Base-by-base conservation (phyloP, 2,113 vertebrate genomes). In the Pituophis catenifer region DNA sequence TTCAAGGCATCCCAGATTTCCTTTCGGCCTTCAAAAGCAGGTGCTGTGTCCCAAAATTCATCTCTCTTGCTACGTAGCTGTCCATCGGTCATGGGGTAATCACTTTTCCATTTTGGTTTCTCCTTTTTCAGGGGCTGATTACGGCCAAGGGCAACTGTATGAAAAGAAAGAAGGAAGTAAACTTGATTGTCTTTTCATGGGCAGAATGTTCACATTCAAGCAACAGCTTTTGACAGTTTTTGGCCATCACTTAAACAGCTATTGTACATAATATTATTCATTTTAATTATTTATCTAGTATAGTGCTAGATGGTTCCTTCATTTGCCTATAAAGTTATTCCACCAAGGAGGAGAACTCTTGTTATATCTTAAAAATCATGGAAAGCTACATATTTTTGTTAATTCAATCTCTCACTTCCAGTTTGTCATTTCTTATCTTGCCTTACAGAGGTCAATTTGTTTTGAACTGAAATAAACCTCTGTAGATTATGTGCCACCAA, bases 51-150 rank as follows among this genome's bases (percentile, higher is more conserved):
- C 99, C 99, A 99, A 93, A 99, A 99, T 70, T 99, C 99, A 94
- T 99, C 99, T 91, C 99, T 98, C 97, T 99, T 99, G 96, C 99
- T 99, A 96, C 99, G 99, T 86, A 99, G 97, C 96, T 99, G 99
- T 95, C 99, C 99, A 55, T 99, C 99, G 50, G 99, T 99, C 99
- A 99, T 99, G 48, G 99, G 99, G 96, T 99, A 99, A 97, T 99
- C 99, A 59, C 99, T 99, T 97, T 99, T 99, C 99, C 99, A 99
- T 99, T 99, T 99, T 91, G 99, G 99, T 91, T 99, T 99, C 96
- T 99, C 99, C 93, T 99, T 99, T 97, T 99, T 99, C 97, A 99
- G 97, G 96, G 99, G 98, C 90, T 99, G 99, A 97, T 99, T 99
- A 90, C 99, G 98, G 97, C 99, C 99, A 24, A 99, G 98, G 96